Base-by-base conservation (phyloP, 2,797 vertebrate species). In the Argya squamiceps region DNA sequence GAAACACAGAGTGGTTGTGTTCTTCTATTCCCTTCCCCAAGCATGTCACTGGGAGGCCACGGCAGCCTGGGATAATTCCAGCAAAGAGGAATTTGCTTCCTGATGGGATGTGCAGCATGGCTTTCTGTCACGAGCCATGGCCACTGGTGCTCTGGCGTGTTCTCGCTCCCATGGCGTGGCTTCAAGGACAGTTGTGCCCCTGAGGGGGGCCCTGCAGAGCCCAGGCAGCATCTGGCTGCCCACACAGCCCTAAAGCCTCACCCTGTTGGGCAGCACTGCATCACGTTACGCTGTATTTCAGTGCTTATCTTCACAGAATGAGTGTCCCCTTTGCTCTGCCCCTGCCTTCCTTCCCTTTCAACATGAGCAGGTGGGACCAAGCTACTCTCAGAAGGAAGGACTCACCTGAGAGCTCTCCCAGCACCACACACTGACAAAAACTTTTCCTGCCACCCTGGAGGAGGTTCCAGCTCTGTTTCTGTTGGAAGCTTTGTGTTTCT, bases 61-160 rank as follows among this genome's bases (percentile, higher is more conserved):
- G 3, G 60, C 78, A 59, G 92, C 82, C 68, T 46, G 80, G 79
- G 68, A 41, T 85, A 60, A 83, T 64, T 41, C 24, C 84, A 58
- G 85, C 88, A 64, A 30, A 68, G 78, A 87, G 92, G 77, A 68
- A 41, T 93, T 92, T 89, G 89, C 81, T 89, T 75, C 75, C 75
- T 20, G 37, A 12, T 16, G 91, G 41, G 37, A 30, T 39, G 37
- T 44, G 50, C 75, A 41, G 80, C 84, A 88, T 83, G 89, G 94
- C 92, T 94, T 68, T 9, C 34, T 44, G 78, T 75, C 93, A 93
- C 71, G 1, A 59, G 84, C 34, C 82, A 1, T 10, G n/a, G 11
- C 73, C 87, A 19, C 85, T 22, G 22, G 16, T 7, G 70, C 78
- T 81, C 49, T 53, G 8, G 30, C 7, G 0, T 12, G 0, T 63